These are phyloP conservation scores for Oceanites oceanicus DNA, from an alignment of 2,113 vertebrate genomes.

Conservation along the genomic window DNA sequence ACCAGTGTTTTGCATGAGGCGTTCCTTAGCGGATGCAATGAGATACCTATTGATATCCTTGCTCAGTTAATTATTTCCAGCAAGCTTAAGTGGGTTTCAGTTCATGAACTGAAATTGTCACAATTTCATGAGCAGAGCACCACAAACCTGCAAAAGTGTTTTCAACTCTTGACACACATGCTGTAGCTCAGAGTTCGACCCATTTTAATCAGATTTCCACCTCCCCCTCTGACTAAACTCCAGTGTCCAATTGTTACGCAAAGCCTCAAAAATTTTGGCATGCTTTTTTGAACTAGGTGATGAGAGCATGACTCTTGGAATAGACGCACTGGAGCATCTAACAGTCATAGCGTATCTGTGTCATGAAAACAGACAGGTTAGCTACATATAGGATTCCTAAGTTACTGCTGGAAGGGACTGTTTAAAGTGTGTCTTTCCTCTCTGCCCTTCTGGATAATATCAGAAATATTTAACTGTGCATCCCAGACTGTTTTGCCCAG, in stretches of 20 bases:
- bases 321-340: background rate
- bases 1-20: background rate
- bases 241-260: background rate
- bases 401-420: background rate
- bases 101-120: background rate
- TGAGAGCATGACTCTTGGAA: background rate
- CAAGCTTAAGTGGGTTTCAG: background rate
- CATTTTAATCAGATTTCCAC: background rate
- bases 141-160: background rate
- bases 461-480: background rate
- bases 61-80: background rate
- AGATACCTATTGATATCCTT: background rate
- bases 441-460: background rate
- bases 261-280: background rate
- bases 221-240: background rate
- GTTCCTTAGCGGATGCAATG: background rate
- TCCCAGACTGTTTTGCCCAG: background rate
- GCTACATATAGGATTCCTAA: background rate
- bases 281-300: background rate
- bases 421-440: background rate
- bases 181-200: background rate
- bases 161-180: background rate
- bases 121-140: background rate
- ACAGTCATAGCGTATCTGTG: background rate
- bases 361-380: background rate